Base-by-base conservation (phyloP, 2,113 vertebrate genomes). In the Burhinus bistriatus region DNA sequence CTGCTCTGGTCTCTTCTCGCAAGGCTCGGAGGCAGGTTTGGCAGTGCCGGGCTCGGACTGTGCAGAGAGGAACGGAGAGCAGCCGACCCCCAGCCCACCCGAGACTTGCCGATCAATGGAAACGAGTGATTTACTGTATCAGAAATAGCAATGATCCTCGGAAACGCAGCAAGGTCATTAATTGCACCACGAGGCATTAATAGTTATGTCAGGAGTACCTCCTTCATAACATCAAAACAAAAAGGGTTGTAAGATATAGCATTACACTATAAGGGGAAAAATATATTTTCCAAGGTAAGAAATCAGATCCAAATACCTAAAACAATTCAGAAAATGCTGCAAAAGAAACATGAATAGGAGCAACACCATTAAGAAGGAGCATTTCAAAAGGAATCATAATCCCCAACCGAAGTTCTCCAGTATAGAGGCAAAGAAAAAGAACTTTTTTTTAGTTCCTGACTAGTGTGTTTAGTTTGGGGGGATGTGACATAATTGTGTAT, bases 401-500 rank as follows among this genome's bases (percentile, higher is more conserved):
- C 87, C 38, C n/a, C 59, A 73, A 66, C 21, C n/a, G 25, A 89
- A 94, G 59, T 38, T 68, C 44, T 79, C 42, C 32, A 34, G 55
- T 20, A 78, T 2, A 55, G 81, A 87, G 54, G 64, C 21, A 90
- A 88, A 94, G 80, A 90, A 89, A 62, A 86, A 45, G 8, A 57
- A 38, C 26, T 30, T 55, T 57, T 40, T 81, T 26, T 52, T 78
- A 42, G 89, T 94, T 93, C 69, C 87, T 79, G 77, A 70, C 22
- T 66, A 38, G 42, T 47, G 55, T 78, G 51, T 84, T 96, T 78
- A 55, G 45, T 87, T 12, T 71, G 68, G 12, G 51, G 89, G 72
- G 25, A 94, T 57, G 57, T 96, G 89, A 94, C 89, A 83, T 64
- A 86, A 77, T 12, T 42, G 77, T 55, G 87, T 79, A 75, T 87